A percentile compares a stretch with the other conserved stretches of the same genome.
These are phyloP conservation scores for Carterocephalus palaemon DNA, from an alignment of 2,888 invertebrate genomes.

Conservation along the genomic window DNA sequence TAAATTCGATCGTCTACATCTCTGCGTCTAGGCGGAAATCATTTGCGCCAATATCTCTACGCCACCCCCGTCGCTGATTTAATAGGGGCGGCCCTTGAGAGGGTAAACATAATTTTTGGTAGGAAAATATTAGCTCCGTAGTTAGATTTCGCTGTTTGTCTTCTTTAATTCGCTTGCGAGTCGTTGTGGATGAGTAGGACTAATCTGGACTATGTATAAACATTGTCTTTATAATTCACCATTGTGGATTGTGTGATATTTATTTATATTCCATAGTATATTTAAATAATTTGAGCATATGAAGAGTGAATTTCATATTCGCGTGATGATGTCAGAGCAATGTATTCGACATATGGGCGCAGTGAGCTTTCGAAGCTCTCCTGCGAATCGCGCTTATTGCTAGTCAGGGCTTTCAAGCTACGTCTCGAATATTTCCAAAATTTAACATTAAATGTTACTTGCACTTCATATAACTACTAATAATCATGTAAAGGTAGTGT, in stretches of 20 bases:
- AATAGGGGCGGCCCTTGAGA: constrained; percentile 44
- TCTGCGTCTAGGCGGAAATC: constrained; percentile 56
- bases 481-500: too few relatives aligned
- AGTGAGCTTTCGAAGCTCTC: constrained; percentile 19
- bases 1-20: constrained; percentile 43
- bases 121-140: constrained; percentile 50
- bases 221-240: too few relatives aligned
- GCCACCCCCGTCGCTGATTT: constrained; percentile 43
- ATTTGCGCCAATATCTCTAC: constrained; percentile 56
- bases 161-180: constrained; percentile 8
- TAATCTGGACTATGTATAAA: too few relatives aligned
- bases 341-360: constrained; percentile 24
- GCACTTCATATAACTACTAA: too few relatives aligned
- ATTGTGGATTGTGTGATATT: too few relatives aligned
- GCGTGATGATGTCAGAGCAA: constrained; percentile 18
- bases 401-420: constrained; percentile 12
- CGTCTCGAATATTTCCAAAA: too few relatives aligned
- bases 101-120: constrained; percentile 57
- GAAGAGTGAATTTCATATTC: constrained; percentile 25
- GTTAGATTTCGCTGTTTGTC: constrained; percentile 34
- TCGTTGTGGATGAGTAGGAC: too few relatives aligned
- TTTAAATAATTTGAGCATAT: constrained; percentile 15
- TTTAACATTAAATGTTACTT: too few relatives aligned
- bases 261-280: constrained; percentile 32
- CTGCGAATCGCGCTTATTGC: constrained; percentile 21